phyloP scores from a whole-genome alignment of 2,888 invertebrate species.

The Antitype chi region DNA sequence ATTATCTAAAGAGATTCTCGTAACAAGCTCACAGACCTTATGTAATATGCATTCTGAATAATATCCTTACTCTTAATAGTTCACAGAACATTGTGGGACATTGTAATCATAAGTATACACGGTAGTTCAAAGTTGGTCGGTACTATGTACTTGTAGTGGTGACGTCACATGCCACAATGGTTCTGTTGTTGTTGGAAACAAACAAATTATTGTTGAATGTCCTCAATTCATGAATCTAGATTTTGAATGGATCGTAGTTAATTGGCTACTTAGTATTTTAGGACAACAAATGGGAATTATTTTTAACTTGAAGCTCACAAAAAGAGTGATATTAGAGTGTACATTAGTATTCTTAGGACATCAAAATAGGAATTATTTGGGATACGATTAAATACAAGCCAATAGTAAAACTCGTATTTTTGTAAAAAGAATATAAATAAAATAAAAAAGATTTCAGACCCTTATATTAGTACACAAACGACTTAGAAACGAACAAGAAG shows the following conservation, averaged over 20 bases:
- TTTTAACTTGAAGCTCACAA: no score
- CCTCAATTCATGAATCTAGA: conserved; percentile 1
- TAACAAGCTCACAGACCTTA: conserved; percentile 28
- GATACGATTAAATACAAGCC: background rate
- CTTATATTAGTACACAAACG: no score
- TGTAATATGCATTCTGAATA: conserved; percentile 47
- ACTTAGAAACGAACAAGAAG: no score
- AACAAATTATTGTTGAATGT: conserved; percentile 12
- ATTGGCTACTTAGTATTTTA: no score
- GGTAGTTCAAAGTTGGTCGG: conserved; percentile 32
- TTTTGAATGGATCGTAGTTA: background rate
- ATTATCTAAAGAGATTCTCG: conserved; percentile 13
- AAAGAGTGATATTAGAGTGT: no score
- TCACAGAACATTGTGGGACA: conserved; percentile 16
- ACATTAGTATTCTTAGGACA: no score
- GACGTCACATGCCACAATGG: conserved; percentile 20
- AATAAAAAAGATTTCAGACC: no score
- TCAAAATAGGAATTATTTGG: background rate
- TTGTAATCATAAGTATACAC: conserved; percentile 30
- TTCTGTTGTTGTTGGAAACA: conserved; percentile 20
- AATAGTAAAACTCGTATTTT: background rate
- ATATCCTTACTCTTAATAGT: conserved; percentile 28
- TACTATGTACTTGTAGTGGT: background rate
- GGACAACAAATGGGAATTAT: no score
- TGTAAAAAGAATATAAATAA: no score